Evolutionary conservation across 2,113 vertebrate species (phyloP), one percentile per base, ranked within the genome.

Genomic region (Ammospiza caudacuta): DNA sequence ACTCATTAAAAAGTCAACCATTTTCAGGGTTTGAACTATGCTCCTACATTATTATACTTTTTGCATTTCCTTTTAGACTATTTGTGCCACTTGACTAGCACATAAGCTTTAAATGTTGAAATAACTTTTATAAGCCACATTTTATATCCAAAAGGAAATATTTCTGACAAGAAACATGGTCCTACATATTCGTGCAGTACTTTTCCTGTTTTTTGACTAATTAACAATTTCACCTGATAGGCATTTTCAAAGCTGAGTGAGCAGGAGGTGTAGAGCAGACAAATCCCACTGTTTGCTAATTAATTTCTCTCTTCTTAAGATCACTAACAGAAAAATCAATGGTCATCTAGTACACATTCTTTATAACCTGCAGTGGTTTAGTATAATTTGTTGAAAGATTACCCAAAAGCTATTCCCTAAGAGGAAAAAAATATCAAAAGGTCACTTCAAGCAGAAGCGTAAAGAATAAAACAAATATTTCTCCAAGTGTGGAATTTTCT

Each of bases 251-350:
- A 92, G 81, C 31, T 92, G 87, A 63, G 55, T 91, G 83, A 59
- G 81, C 83, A 94, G 51, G 22, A 95, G 39, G 19, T 85, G 18
- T 62, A 77, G 6, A 89, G 55, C 57, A 94, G 87, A 89, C 43
- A 94, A 87, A 91, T 95, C 67, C 46, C 67, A 58, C 37, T 80
- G 67, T 59, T 96, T 92, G 43, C 59, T 94, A 94, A 92, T 96
- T 96, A 96, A 76, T 91, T 96, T 93, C 19, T 81, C 59, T 87
- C 46, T 55, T 87, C 86, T 82, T 90, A 74, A 83, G 74, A 94
- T 62, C 72, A 55, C 57, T 84, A 83, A 92, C 6, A 5, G 74
- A 92, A 96, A 93, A 91, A 95, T 83, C 94, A 92, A 70, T 90
- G 63, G 77, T 92, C 83, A 63, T 83, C 89, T 85, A 68, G 24